These are phyloP conservation scores for Eulemur coronatus DNA, from an alignment of 2,797 vertebrate species.

Conservation along the genomic window DNA sequence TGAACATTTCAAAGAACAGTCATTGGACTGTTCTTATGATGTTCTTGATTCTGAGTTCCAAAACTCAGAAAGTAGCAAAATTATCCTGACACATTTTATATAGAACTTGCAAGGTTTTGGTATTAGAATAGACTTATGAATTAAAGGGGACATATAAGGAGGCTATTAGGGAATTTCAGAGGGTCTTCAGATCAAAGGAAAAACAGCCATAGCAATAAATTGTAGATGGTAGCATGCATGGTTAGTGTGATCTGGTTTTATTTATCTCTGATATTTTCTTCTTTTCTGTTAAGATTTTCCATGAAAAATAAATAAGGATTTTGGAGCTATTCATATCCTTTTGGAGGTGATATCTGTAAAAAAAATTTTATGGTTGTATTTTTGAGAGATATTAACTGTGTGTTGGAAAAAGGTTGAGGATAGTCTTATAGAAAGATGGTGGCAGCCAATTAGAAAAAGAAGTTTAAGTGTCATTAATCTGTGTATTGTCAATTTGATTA, in stretches of 20 bases:
- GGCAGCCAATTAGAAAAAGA: neutral
- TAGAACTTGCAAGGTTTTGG: neutral
- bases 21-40: neutral
- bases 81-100: neutral
- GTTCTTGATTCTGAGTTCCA: neutral
- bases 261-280: neutral
- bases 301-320: neutral
- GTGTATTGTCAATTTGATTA: neutral
- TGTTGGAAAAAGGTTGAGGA: neutral
- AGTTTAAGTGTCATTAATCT: neutral
- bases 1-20: neutral
- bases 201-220: neutral
- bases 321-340: neutral
- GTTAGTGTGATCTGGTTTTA: neutral
- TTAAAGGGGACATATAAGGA: neutral
- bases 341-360: neutral
- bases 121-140: neutral
- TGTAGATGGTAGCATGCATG: neutral
- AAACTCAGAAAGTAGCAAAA: neutral
- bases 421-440: neutral
- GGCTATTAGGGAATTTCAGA: neutral
- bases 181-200: neutral
- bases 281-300: neutral
- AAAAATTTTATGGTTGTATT: neutral
- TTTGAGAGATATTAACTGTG: neutral